Evolutionary conservation across 2,797 vertebrate species (phyloP).

Genomic region (Florisuga fusca): DNA sequence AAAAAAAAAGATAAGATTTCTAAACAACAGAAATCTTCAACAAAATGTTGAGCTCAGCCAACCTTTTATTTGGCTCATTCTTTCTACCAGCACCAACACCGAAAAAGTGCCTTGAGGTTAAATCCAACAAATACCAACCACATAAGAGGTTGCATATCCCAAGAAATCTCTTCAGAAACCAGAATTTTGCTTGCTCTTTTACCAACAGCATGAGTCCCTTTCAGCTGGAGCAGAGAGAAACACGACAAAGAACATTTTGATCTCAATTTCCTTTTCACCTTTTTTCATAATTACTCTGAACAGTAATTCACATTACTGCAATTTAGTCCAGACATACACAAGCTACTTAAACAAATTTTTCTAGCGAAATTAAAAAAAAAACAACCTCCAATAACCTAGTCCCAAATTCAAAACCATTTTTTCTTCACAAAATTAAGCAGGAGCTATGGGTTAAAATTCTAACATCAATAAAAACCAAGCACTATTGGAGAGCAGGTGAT

Average conservation of each 20-base stretch:
- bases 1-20: not conserved
- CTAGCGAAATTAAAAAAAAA: not conserved
- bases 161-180: not conserved
- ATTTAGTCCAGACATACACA: accelerated
- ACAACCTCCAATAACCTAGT: not conserved
- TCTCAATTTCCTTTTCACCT: not conserved
- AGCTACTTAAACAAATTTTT: not conserved
- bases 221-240: not conserved
- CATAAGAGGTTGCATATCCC: accelerated
- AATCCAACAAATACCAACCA: not conserved
- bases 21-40: not conserved
- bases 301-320: not conserved
- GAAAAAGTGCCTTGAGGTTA: not conserved
- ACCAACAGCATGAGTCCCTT: not conserved
- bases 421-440: not conserved
- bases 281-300: not conserved
- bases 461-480: no score
- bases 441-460: not conserved
- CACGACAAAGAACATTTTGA: not conserved
- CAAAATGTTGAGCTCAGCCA: not conserved
- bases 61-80: not conserved
- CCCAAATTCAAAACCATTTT: not conserved
- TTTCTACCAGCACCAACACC: not conserved
- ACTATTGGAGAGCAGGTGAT: not conserved
- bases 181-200: not conserved